A percentile compares a stretch with the other conserved stretches of the same genome.
phyloP scores from a whole-genome alignment of 2,113 vertebrate genomes.

The Scomber scombrus region DNA sequence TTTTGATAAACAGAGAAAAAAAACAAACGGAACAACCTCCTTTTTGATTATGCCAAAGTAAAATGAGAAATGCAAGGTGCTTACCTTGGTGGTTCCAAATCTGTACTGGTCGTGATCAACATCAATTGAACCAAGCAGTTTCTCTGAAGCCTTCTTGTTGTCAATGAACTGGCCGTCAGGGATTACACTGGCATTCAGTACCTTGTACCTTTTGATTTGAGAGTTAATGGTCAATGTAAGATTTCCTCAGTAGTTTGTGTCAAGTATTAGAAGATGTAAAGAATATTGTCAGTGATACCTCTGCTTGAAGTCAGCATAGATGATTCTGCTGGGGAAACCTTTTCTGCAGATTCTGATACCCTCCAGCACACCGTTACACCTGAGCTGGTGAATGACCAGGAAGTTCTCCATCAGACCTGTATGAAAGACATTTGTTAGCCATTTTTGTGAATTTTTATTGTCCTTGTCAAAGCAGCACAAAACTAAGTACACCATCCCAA shows the following conservation, averaged over 20 bases:
- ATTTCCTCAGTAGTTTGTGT: background rate
- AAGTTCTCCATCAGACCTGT: conserved; percentile 75
- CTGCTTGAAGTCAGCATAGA: conserved; percentile 70
- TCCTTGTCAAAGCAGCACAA: background rate
- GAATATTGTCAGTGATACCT: conserved; percentile 28
- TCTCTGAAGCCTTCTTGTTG: conserved; percentile 67
- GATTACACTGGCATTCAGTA: conserved; percentile 74
- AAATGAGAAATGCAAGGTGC: background rate
- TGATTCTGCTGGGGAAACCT: conserved; percentile 70
- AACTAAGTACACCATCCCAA: background rate
- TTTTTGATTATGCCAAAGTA: too few relatives aligned
- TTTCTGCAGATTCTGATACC: conserved; percentile 75
- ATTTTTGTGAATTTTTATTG: background rate
- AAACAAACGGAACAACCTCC: too few relatives aligned
- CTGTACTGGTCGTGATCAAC: conserved; percentile 63
- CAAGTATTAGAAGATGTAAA: background rate
- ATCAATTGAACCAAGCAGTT: conserved; percentile 72
- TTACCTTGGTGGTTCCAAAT: conserved; percentile 68
- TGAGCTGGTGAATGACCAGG: conserved; percentile 77
- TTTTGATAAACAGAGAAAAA: too few relatives aligned
- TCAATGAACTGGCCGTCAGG: conserved; percentile 62
- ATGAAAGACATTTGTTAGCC: background rate
- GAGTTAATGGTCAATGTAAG: background rate
- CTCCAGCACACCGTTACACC: conserved; percentile 77
- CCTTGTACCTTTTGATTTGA: conserved; percentile 65